Percentiles rank a stretch among this genome's conserved stretches.
These are phyloP conservation scores for Parnassius smintheus DNA, from an alignment of 2,888 invertebrate genomes.

Conservation along the genomic window DNA sequence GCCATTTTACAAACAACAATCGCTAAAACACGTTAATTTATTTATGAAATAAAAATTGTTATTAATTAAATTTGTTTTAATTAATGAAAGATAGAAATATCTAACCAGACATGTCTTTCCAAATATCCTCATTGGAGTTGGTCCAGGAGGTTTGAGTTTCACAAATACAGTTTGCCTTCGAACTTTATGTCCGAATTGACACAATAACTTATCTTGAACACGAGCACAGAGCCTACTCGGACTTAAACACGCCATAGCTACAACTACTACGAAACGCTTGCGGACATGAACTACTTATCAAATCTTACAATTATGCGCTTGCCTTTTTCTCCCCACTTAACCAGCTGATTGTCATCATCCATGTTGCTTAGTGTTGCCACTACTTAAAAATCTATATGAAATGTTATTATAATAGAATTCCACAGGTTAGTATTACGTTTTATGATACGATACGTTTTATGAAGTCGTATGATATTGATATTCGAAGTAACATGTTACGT, in stretches of 20 bases:
- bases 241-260: slow-evolving; percentile 91
- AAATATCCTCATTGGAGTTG: slow-evolving; percentile 79
- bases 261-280: slow-evolving; percentile 85
- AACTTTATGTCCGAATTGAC: slow-evolving; percentile 88
- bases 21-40: background rate
- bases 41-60: background rate
- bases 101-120: slow-evolving; percentile 78
- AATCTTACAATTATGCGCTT: slow-evolving; percentile 62
- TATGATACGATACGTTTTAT: too few species aligned
- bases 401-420: too few species aligned
- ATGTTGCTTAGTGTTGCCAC: slow-evolving; percentile 47
- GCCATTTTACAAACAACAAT: slow-evolving; percentile 3
- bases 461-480: too few species aligned
- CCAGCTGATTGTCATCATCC: slow-evolving; percentile 79
- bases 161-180: slow-evolving; percentile 85
- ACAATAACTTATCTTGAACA: slow-evolving; percentile 89
- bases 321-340: slow-evolving; percentile 77
- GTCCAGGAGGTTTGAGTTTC: slow-evolving; percentile 85
- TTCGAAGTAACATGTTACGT: too few species aligned
- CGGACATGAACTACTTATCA: slow-evolving; percentile 78
- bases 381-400: background rate
- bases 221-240: slow-evolving; percentile 91
- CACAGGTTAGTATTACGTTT: too few species aligned
- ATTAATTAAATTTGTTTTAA: slow-evolving; percentile 1
- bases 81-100: slow-evolving; percentile 25